Base-by-base conservation (phyloP, 1,140 invertebrate species). In the Hylaeus volcanicus region DNA sequence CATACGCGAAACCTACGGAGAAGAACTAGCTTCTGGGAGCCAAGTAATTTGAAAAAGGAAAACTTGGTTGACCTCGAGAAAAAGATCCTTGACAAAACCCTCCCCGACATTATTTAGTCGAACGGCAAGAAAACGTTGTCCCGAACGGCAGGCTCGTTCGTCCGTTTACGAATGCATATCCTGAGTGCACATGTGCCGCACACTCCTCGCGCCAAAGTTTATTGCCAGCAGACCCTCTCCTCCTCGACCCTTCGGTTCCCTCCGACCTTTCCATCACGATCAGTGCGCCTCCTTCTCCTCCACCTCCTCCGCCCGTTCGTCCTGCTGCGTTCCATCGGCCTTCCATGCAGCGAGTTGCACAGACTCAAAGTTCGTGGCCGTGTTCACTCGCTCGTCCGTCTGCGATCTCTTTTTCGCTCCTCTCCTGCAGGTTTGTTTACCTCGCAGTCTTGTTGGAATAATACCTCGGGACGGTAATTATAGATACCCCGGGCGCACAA, bases 131-230 rank as follows among this genome's bases (percentile, higher is more conserved):
- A 73, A 48, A 12, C 58, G 74, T 73, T 82, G 76, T 85, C 61
- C 70, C 71, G 55, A 39, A 48, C 26, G 48, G 43, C 45, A 4
- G 61, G 61, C n/a, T 43, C 48, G 66, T 69, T 77, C 55, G 76
- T 70, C 76, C 63, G 71, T 69, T 84, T 66, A 43, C 79, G 55
- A 86, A 69, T 74, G 74, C 74, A 65, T 85, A 86, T 85, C 83
- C 79, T 74, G 64, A 68, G 83, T 74, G 90, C 89, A 91, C 90
- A 91, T 90, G 90, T 90, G 89, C 81, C 80, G 87, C 88, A 90
- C 91, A 92, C 90, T 90, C 90, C 88, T 91, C 88, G 86, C 64
- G 86, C 74, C 81, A 85, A 83, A 88, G 89, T 91, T 91, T 91
- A 92, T 89, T 90, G 86, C 91, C 88, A 81, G 82, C 78, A 74